phyloP scores from a whole-genome alignment of 2,113 vertebrate species.

The Myocastor coypus region DNA sequence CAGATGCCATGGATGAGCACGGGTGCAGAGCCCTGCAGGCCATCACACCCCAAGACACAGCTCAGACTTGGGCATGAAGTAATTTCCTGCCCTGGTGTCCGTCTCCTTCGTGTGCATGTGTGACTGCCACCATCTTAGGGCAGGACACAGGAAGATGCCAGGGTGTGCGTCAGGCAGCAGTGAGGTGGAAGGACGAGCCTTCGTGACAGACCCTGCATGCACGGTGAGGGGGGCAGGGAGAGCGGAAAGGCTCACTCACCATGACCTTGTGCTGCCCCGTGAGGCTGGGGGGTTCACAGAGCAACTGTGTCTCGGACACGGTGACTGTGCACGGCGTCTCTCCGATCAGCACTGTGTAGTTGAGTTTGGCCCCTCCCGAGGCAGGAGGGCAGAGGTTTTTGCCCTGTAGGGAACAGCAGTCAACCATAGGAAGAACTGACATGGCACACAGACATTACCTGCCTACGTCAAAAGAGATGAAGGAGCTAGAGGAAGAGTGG shows the following conservation, averaged over 20 bases:
- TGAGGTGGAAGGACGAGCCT: neutral
- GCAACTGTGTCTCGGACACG: constrained; percentile 96
- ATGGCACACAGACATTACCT: neutral
- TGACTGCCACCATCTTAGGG: neutral
- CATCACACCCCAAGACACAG: neutral
- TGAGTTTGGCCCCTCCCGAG: constrained; percentile 95
- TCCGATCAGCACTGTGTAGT: constrained; percentile 97
- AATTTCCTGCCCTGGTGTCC: neutral
- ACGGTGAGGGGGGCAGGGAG: rapidly evolving
- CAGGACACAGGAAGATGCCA: neutral
- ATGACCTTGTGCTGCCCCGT: constrained; percentile 97
- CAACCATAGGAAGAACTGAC: constrained; percentile 25
- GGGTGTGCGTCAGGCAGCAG: neutral
- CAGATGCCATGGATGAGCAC: neutral
- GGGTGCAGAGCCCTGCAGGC: constrained; percentile 4
- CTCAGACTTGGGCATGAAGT: too few species aligned
- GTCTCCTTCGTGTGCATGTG: neutral
- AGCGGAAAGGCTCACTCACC: constrained; percentile 87
- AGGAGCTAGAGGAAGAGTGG: neutral
- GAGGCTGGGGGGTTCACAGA: constrained; percentile 97
- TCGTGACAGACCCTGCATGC: neutral
- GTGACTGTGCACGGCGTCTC: constrained; percentile 97
- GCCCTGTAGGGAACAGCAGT: constrained; percentile 88
- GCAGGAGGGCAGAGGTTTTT: constrained; percentile 97
- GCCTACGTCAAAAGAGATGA: constrained; percentile 13